Conservation (phyloP, 92 coral and sea anemone species). For the Nematostella vectensis region DNA sequence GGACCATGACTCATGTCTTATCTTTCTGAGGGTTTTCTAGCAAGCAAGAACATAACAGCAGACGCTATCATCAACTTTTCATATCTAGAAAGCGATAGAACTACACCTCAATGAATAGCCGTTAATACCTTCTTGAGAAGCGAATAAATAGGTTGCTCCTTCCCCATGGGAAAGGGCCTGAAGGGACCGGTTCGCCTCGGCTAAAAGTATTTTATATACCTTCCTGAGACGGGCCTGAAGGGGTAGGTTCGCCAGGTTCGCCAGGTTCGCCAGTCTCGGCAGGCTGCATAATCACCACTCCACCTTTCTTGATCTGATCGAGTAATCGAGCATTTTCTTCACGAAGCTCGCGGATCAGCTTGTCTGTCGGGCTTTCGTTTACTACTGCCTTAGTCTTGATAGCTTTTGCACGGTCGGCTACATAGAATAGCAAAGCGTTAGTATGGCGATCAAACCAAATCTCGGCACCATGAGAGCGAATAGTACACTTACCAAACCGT, state of each 20-base stretch:
- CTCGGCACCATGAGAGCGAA: background rate
- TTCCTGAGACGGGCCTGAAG: constrained; percentile 64
- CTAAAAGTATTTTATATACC: too few species aligned
- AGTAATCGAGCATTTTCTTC: constrained; percentile 80
- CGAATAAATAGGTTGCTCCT: too few species aligned
- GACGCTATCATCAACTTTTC: too few species aligned
- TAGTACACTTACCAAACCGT: constrained; percentile 59
- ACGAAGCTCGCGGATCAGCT: constrained; percentile 77
- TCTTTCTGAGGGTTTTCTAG: too few species aligned
- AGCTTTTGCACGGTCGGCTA: constrained; percentile 88
- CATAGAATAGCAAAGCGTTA: background rate
- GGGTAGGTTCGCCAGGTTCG: constrained; percentile 23
- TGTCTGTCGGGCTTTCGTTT: constrained; percentile 91
- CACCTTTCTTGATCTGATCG: constrained; percentile 74
- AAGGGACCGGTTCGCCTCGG: too few species aligned
- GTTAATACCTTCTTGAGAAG: too few species aligned
- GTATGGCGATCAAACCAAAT: background rate
- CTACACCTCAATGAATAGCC: too few species aligned
- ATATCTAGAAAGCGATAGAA: too few species aligned
- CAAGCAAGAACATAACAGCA: too few species aligned
- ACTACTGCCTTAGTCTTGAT: constrained; percentile 88
- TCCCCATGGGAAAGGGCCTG: too few species aligned
- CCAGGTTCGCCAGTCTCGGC: constrained; percentile 17
- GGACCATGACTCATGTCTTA: too few species aligned
- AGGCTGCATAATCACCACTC: constrained; percentile 37